Evolutionary conservation across 2,888 invertebrate genomes (phyloP), one percentile per base, ranked within the genome.

Genomic region (Timema cristinae): DNA sequence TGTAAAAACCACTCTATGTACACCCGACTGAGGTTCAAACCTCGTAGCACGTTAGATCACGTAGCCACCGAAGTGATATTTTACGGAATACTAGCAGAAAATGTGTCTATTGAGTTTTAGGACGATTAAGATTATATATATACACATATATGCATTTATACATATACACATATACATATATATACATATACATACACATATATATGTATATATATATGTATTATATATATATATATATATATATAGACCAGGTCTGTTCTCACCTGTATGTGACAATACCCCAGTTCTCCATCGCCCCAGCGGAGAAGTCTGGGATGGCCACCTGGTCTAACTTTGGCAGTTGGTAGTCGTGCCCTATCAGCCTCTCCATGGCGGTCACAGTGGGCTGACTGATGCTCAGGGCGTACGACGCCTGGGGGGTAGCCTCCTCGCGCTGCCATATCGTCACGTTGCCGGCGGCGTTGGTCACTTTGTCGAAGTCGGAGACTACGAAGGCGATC

Each of bases 231-330:
- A n/a, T n/a, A n/a, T 32, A 32, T 32, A 32, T 32, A 32, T 32
- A 32, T 32, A 32, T 32, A 32, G 1, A 32, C 2, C 32, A 32
- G 4, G 32, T 32, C 32, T 32, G 32, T 32, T 32, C 68, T 9
- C n/a, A 90, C 90, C 88, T 88, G 82, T 91, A 95, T 4, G 92
- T 94, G 7, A 94, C 86, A 47, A 95, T 84, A 9, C 95, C 95
- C 94, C 95, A 95, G 80, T 95, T 95, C 80, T 95, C 94, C 95
- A 95, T 95, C 69, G 94, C 95, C 61, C 92, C 93, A 75, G 91
- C 90, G 66, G 87, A 86, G 80, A 95, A 94, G 80, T 95, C 93
- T 0, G 93, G 90, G 73, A 96, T 86, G 2, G 93, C 94, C 13
- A 94, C 89, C 79, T 94, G 88, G 79, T 95, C 92, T 81, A 94